Evolutionary conservation across 2,113 vertebrate genomes (phyloP).

Genomic region (Amblyornis subalaris): DNA sequence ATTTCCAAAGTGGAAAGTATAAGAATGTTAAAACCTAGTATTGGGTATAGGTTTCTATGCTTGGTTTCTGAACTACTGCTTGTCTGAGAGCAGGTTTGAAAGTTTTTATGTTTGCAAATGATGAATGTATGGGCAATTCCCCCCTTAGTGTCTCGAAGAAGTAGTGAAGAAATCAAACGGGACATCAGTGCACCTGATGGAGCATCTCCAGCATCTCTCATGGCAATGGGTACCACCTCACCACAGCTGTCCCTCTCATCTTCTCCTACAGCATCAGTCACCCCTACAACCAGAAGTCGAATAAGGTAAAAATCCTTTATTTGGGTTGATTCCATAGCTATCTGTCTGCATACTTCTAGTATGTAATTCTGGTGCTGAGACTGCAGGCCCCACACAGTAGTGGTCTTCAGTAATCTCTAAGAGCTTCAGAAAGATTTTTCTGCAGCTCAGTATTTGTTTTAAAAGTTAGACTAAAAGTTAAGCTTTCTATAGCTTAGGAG

Average conservation of each 20-base stretch:
- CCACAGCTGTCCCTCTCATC: conserved; percentile 84
- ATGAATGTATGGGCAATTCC: not conserved
- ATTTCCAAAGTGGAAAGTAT: not conserved
- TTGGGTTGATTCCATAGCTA: not conserved
- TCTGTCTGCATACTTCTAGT: not conserved
- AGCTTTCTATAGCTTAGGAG: not conserved
- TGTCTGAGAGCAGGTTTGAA: not conserved
- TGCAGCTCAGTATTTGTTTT: not conserved
- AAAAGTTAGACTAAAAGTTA: not conserved
- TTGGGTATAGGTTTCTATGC: not conserved
- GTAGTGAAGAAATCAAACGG: conserved; percentile 91
- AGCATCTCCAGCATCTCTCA: conserved; percentile 80
- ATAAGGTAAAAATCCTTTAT: conserved; percentile 75
- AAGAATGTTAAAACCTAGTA: not conserved
- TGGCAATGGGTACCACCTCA: conserved; percentile 85
- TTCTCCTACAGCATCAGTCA: conserved; percentile 89
- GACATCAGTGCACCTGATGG: conserved; percentile 85
- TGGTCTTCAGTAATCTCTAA: not conserved
- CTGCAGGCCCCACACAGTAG: not conserved
- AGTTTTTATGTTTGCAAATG: not conserved
- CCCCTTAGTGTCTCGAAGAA: conserved; percentile 82
- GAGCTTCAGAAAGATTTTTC: not conserved
- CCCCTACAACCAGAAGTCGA: conserved; percentile 89
- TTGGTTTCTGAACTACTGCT: not conserved
- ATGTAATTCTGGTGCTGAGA: not conserved